These are phyloP conservation scores for Elaeidobius kamerunicus DNA, from an alignment of 2,888 invertebrate species.

Conservation along the genomic window DNA sequence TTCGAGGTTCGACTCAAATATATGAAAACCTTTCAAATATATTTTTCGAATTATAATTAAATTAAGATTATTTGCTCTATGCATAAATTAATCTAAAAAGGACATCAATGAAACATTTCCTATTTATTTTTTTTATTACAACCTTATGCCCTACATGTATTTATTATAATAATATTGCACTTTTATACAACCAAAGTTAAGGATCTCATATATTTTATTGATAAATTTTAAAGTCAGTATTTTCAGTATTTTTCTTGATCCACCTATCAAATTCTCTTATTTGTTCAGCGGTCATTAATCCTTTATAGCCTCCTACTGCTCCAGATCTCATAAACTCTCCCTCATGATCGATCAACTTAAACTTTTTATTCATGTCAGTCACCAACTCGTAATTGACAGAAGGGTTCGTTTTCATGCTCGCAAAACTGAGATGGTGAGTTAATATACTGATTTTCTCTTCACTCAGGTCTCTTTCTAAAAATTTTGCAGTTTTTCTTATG, in stretches of 20 bases:
- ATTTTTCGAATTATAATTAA: too few relatives aligned
- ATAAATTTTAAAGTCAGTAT: slow-evolving; percentile 49
- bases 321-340: slow-evolving; percentile 52
- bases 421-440: slow-evolving; percentile 38
- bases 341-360: slow-evolving; percentile 41
- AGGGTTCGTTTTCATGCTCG: slow-evolving; percentile 55
- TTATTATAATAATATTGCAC: too few relatives aligned
- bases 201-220: not conserved
- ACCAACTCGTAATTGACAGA: slow-evolving; percentile 53
- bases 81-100: too few relatives aligned
- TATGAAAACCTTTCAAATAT: too few relatives aligned
- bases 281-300: slow-evolving; percentile 66
- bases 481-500: slow-evolving; percentile 34
- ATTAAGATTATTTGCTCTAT: too few relatives aligned
- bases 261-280: slow-evolving; percentile 68
- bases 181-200: too few relatives aligned
- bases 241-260: slow-evolving; percentile 59
- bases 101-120: too few relatives aligned
- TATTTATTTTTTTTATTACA: too few relatives aligned
- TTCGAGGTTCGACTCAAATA: too few relatives aligned
- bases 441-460: slow-evolving; percentile 34
- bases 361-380: slow-evolving; percentile 44
- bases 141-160: too few relatives aligned
- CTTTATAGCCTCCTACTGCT: slow-evolving; percentile 45
- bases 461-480: slow-evolving; percentile 33